phyloP scores from a whole-genome alignment of 2,888 invertebrate genomes.

The Bimastos eiseni region DNA sequence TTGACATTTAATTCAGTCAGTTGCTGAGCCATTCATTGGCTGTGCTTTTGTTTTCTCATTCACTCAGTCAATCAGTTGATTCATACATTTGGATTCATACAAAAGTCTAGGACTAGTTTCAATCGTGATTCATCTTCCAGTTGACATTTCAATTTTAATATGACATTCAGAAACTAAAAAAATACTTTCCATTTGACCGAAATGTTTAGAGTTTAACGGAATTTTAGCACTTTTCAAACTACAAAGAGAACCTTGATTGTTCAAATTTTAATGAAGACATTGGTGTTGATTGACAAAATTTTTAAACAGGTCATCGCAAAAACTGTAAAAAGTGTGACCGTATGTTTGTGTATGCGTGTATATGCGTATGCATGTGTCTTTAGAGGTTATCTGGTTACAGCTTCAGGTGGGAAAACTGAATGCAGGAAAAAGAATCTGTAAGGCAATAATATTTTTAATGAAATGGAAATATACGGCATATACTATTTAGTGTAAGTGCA shows the following conservation, averaged over 20 bases:
- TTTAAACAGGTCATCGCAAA: background rate
- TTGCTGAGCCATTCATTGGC: background rate
- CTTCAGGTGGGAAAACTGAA: no score
- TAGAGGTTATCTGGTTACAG: no score
- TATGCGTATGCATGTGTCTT: no score
- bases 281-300: background rate
- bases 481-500: no score
- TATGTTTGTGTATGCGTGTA: no score
- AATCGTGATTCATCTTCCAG: background rate
- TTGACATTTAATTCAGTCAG: background rate
- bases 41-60: background rate
- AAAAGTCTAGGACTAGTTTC: background rate
- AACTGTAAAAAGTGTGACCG: no score
- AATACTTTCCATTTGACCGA: background rate
- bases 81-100: background rate
- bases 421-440: no score
- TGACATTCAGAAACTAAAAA: background rate
- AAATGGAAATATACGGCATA: no score
- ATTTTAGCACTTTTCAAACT: background rate
- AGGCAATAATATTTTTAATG: no score
- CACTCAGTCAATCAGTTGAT: background rate
- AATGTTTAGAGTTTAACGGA: background rate
- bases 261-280: background rate
- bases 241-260: background rate
- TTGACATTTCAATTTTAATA: background rate